Evolutionary conservation across 2,797 vertebrate species (phyloP), one percentile per base, ranked within the genome.

Genomic region (Australoheros facetus): DNA sequence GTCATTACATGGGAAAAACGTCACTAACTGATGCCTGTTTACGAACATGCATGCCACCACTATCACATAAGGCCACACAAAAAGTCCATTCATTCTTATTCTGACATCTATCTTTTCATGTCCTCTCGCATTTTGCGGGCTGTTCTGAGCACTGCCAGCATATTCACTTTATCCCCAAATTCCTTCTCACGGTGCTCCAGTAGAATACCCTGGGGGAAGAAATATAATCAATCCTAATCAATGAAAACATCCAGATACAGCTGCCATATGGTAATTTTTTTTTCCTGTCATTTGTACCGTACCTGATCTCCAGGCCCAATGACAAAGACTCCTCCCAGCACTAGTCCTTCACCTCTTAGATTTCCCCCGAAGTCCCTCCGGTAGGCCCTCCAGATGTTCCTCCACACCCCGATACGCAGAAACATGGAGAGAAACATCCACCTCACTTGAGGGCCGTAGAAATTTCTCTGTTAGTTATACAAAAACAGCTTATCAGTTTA

Each of bases 151-250:
- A 98, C 96, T 85, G 95, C 94, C 19, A 91, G 85, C 69, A 88
- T 92, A 77, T 96, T 96, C 39, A 97, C 97, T 93, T 96, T 92
- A 80, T 98, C 96, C 89, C 98, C 98, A 95, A 99, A 99, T 92
- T 99, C 97, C 80, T 95, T 98, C 89, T 99, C 98, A 21, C 96
- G 94, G 89, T 99, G 98, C 83, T 99, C 98, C 55, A 99, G 92
- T 54, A 99, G 94, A 93, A 99, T 84, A 56, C 98, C 97, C 98
- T 99, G 84, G 0, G 19, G 23, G 16, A 21, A 3, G 2, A 14
- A 77, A 80, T 17, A 71, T 13, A 30, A 77, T 71, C 19, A 64
- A 56, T 23, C 12, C 59, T 17, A 39, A 64, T 1, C 9, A 59
- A 57, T 66, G 32, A 69, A 69, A 83, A 59, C n/a, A 45, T 34